Evolutionary conservation across 2,888 invertebrate species (phyloP), one percentile per base, ranked within the genome.

Genomic region (Drosophila gaucha): DNA sequence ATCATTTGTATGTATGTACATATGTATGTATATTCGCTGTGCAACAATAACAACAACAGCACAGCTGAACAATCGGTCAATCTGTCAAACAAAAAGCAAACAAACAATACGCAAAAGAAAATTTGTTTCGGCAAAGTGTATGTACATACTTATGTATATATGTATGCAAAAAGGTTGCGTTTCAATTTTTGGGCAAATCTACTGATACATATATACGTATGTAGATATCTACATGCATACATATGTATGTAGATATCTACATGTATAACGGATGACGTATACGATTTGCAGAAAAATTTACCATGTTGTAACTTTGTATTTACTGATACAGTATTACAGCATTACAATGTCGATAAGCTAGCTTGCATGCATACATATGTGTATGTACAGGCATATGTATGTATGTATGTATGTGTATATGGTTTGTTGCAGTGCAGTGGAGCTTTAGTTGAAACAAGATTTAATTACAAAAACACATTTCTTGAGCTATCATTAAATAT

Each of bases 41-140:
- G 31, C 58, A 43, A 36, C 59, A 74, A 49, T 16, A 57, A 44
- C 36, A 71, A 55, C 38, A 64, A n/a, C 38, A n/a, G 20, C 4
- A 38, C 22, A 56, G 41, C 54, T 46, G 52, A 43, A 36, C 39
- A 68, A 47, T 50, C 33, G 20, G 36, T 12, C 28, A 44, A 59
- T 30, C 26, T 18, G 22, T 47, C 18, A 31, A 60, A 47, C 6
- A 22, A 22, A 31, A 66, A 60, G 20, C 43, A 56, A 72, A 44
- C 46, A 47, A 49, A 39, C 14, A 49, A 43, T 12, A 16, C 39
- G n/a, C 16, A 36, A 44, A 30, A 9, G 24, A 57, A 58, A 64
- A 58, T 43, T 22, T 14, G 31, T 18, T 46, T 18, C 9, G 9
- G 16, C n/a, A 16, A 18, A 18, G 14, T n/a, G n/a, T n/a, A 14